Percentiles rank a stretch among this genome's conserved stretches.
These are phyloP conservation scores for Protonemura montana DNA, from an alignment of 2,888 invertebrate species.

Conservation along the genomic window DNA sequence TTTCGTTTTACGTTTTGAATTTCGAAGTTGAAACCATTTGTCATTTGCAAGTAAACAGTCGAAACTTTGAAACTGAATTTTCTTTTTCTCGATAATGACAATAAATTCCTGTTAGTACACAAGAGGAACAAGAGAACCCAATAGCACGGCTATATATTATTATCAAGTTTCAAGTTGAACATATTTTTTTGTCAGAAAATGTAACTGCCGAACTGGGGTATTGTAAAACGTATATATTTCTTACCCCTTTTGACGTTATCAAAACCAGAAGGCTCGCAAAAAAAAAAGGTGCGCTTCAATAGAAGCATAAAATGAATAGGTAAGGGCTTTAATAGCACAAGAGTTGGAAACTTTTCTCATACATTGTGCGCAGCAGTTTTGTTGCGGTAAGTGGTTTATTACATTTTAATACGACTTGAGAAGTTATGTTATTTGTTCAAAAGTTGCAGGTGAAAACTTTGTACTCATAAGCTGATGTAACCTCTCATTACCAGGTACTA, in stretches of 20 bases:
- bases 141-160: background rate
- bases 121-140: background rate
- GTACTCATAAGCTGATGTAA: background rate
- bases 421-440: background rate
- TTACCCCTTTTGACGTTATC: background rate
- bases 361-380: background rate
- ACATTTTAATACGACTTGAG: background rate
- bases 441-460: background rate
- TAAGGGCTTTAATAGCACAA: background rate
- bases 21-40: background rate
- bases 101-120: background rate
- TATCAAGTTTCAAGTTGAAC: background rate
- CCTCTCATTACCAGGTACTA: background rate
- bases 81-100: background rate
- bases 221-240: background rate
- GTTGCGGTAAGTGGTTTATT: background rate
- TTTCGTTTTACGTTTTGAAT: background rate
- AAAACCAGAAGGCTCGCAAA: background rate
- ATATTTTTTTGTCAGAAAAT: background rate
- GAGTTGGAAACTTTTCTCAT: background rate
- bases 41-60: background rate
- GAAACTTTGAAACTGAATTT: background rate
- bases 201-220: background rate
- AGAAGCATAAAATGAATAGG: slow-evolving; percentile 4
- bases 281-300: background rate